Percentiles rank a stretch among this genome's conserved stretches.
These are phyloP conservation scores for Ips typographus DNA, from an alignment of 1,140 invertebrate genomes.

Conservation along the genomic window DNA sequence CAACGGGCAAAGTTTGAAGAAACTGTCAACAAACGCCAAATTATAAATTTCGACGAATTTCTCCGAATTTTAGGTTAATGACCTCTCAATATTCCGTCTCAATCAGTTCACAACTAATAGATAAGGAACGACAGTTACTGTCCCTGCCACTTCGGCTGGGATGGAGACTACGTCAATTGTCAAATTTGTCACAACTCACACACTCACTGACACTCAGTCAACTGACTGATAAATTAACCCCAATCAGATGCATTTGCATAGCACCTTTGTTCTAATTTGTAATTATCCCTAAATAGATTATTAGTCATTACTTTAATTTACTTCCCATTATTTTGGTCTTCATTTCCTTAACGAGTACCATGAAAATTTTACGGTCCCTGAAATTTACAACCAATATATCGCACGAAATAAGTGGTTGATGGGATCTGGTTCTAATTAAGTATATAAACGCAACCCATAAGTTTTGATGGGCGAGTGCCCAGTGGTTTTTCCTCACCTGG, in stretches of 20 bases:
- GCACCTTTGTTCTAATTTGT: slow-evolving; percentile 19
- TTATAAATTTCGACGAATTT: no score
- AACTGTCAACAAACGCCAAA: no score
- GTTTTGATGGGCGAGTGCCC: neutral
- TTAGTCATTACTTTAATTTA: slow-evolving; percentile 20
- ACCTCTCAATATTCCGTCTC: no score
- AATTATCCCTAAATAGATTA: slow-evolving; percentile 13
- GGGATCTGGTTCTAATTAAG: slow-evolving; percentile 22
- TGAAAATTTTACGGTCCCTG: slow-evolving; percentile 20
- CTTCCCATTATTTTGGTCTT: slow-evolving; percentile 19
- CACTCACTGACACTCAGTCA: no score
- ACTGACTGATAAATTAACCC: neutral
- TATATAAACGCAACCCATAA: slow-evolving; percentile 10
- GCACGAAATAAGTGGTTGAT: slow-evolving; percentile 21
- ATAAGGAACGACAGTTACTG: no score
- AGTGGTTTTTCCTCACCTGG: slow-evolving; percentile 6
- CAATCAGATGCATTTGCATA: slow-evolving; percentile 6
- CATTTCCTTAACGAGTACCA: slow-evolving; percentile 24
- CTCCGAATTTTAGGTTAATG: no score
- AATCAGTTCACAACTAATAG: no score
- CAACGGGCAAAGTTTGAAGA: no score
- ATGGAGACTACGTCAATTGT: no score
- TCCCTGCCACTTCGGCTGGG: no score
- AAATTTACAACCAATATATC: slow-evolving; percentile 29
- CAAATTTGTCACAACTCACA: no score